A percentile compares a stretch with the other conserved stretches of the same genome.
phyloP scores from a whole-genome alignment of 2,888 invertebrate genomes.

The Sphinx pinastri region DNA sequence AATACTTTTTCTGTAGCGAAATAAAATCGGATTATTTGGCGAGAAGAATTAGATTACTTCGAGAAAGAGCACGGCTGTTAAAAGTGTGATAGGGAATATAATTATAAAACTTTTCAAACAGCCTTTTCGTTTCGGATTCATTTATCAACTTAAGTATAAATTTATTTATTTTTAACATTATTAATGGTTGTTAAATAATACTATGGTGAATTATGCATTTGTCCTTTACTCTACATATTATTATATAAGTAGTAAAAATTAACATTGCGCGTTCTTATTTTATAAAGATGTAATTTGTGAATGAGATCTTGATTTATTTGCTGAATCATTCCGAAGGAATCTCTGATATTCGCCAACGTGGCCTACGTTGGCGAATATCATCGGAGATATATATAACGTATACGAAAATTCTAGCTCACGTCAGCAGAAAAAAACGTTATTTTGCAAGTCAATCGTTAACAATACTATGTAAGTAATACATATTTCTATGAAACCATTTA shows the following conservation, averaged over 20 bases:
- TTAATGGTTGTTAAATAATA: background rate
- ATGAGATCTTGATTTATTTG: slow-evolving; percentile 43
- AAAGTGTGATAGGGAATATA: slow-evolving; percentile 32
- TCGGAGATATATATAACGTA: slow-evolving; percentile 26
- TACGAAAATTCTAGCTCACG: slow-evolving; percentile 44
- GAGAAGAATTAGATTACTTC: slow-evolving; percentile 51
- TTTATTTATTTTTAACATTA: background rate
- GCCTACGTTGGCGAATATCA: slow-evolving; percentile 39
- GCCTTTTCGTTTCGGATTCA: slow-evolving; percentile 6
- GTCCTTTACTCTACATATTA: background rate
- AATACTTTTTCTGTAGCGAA: slow-evolving; percentile 41
- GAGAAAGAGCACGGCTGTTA: slow-evolving; percentile 46
- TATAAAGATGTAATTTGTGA: background rate
- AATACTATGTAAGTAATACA: no score
- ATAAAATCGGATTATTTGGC: slow-evolving; percentile 51
- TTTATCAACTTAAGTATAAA: slow-evolving; percentile 1
- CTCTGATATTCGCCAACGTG: background rate
- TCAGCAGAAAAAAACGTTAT: slow-evolving; percentile 44
- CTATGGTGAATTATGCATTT: background rate
- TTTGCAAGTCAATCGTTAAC: background rate
- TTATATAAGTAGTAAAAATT: background rate
- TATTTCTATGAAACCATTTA: no score
- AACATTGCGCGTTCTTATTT: background rate
- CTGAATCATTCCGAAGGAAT: slow-evolving; percentile 44
- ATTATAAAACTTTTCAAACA: slow-evolving; percentile 24